phyloP scores from a whole-genome alignment of 2,797 vertebrate genomes.

The Diplodus puntazzo region DNA sequence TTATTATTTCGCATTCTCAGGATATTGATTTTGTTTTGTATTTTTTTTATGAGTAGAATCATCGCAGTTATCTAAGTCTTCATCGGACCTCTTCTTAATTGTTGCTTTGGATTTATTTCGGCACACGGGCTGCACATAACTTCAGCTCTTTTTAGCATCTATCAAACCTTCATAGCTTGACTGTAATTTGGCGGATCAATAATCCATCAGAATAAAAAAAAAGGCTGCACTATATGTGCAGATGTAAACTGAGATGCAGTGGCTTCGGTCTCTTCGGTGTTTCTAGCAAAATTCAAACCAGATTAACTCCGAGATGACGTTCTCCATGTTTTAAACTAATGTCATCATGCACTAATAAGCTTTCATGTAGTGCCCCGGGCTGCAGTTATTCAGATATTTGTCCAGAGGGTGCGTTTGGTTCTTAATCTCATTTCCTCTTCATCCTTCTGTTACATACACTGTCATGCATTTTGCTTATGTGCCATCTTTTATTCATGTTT shows the following conservation, averaged over 20 bases:
- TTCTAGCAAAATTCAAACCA: conserved; percentile 20
- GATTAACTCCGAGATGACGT: conserved; percentile 7
- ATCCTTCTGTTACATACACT: conserved; percentile 24
- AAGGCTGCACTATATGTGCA: background rate
- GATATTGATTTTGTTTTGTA: background rate
- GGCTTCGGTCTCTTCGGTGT: background rate
- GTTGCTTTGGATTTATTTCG: conserved; percentile 1
- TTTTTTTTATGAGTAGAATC: background rate
- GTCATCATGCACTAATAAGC: conserved; percentile 42
- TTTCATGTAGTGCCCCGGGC: conserved; percentile 58
- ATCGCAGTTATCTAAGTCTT: background rate
- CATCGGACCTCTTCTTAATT: background rate
- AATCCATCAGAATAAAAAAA: background rate
- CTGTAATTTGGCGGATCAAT: conserved; percentile 6
- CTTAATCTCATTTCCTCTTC: conserved; percentile 38
- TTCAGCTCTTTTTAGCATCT: conserved; percentile 15
- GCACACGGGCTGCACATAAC: background rate
- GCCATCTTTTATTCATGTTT: conserved; percentile 28
- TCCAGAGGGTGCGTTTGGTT: conserved; percentile 62
- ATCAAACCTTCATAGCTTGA: background rate
- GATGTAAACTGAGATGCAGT: background rate
- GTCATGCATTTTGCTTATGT: conserved; percentile 20
- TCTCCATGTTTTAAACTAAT: conserved; percentile 35
- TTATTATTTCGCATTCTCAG: background rate
- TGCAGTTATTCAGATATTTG: conserved; percentile 53